phyloP scores from a whole-genome alignment of 2,888 invertebrate genomes.

The Leptothorax acervorum region DNA sequence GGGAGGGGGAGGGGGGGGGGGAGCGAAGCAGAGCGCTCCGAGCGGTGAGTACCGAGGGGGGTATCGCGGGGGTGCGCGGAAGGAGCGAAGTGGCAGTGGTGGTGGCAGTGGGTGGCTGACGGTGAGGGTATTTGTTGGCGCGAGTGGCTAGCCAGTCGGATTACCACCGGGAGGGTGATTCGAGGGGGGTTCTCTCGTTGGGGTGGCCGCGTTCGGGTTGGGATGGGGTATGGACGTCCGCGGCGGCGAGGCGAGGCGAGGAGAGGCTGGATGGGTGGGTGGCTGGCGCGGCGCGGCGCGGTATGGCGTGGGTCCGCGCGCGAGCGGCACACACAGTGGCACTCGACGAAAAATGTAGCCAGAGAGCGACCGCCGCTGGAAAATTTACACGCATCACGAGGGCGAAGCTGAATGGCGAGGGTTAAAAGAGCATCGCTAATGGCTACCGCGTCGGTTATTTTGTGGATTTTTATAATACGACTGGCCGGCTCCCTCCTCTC shows the following conservation, averaged over 20 bases:
- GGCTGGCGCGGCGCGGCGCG: constrained; percentile 55
- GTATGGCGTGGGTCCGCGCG: constrained; percentile 64
- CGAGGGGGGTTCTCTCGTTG: constrained; percentile 68
- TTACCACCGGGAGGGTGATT: constrained; percentile 82
- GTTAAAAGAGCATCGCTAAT: constrained; percentile 86
- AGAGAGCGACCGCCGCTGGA: constrained; percentile 84
- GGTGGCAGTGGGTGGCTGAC: constrained; percentile 81
- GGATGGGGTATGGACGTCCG: constrained; percentile 54
- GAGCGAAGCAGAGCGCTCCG: constrained; percentile 54
- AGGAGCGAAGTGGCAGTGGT: constrained; percentile 70
- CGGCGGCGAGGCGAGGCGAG: constrained; percentile 60
- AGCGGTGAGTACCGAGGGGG: constrained; percentile 45
- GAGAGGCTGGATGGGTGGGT: constrained; percentile 4
- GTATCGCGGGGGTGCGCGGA: constrained; percentile 53
- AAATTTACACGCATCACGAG: constrained; percentile 85
- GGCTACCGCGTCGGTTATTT: constrained; percentile 85
- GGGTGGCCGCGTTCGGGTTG: constrained; percentile 55
- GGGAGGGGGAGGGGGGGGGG: constrained; percentile 30
- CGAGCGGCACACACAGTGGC: constrained; percentile 79
- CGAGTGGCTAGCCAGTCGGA: constrained; percentile 86
- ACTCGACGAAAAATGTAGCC: constrained; percentile 85
- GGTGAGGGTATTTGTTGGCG: constrained; percentile 85
- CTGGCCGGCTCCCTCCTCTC: constrained; percentile 61
- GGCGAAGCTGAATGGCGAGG: constrained; percentile 83
- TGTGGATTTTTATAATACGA: constrained; percentile 85